Conservation (phyloP, 2,113 vertebrate species). For the Thymallus thymallus region DNA sequence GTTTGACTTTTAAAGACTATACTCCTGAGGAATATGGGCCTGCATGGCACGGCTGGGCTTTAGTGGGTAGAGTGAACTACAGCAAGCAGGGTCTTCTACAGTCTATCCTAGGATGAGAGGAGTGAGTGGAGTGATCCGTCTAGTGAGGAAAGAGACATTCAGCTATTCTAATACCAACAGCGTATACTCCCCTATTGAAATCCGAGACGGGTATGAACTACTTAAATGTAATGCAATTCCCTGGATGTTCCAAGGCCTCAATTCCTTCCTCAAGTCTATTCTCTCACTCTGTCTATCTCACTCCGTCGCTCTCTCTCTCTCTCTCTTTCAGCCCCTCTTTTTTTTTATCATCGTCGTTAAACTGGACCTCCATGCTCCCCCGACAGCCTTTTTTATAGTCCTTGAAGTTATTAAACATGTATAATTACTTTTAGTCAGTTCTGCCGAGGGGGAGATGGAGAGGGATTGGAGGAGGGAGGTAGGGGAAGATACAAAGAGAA, state of each 20-base stretch:
- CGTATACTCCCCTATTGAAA: slow-evolving; percentile 5
- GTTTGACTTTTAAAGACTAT: slow-evolving; percentile 58
- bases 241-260: not conserved
- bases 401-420: slow-evolving; percentile 77
- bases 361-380: slow-evolving; percentile 66
- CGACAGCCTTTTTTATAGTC: slow-evolving; percentile 69
- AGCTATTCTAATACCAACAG: slow-evolving; percentile 18
- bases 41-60: slow-evolving; percentile 10
- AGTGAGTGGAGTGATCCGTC: not conserved
- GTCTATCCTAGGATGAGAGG: not conserved
- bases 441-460: slow-evolving; percentile 56
- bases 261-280: slow-evolving; percentile 27
- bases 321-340: slow-evolving; percentile 10
- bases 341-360: slow-evolving; percentile 72
- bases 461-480: slow-evolving; percentile 41
- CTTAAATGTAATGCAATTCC: slow-evolving; percentile 20
- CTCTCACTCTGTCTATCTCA: slow-evolving; percentile 12
- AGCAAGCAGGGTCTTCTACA: slow-evolving; percentile 2
- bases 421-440: slow-evolving; percentile 74
- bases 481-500: slow-evolving; percentile 33
- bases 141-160: slow-evolving; percentile 22
- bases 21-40: slow-evolving; percentile 38
- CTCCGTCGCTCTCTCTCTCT: not conserved
- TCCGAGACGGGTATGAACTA: slow-evolving; percentile 31
- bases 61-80: slow-evolving; percentile 21